Evolutionary conservation across 2,113 vertebrate genomes (phyloP).

Genomic region (Odobenus rosmarus): DNA sequence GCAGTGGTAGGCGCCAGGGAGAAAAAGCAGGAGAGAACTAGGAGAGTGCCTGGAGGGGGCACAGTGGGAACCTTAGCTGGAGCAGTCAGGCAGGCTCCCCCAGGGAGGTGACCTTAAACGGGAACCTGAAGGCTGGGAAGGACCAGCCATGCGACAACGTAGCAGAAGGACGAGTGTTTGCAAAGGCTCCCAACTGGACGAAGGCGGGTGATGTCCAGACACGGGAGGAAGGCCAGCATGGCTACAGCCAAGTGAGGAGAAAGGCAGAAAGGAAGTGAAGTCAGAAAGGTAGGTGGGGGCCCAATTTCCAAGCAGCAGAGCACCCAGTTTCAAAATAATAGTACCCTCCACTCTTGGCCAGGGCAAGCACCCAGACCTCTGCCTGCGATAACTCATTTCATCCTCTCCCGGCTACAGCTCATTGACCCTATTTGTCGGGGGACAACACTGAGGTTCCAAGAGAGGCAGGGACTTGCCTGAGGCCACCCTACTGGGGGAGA

Average conservation of each 20-base stretch:
- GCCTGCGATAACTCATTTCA: accelerated
- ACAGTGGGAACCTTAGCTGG: neutral
- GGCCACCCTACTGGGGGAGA: accelerated
- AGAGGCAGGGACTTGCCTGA: neutral
- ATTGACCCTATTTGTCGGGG: neutral
- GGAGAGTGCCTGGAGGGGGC: neutral
- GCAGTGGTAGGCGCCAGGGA: neutral
- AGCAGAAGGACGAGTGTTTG: neutral
- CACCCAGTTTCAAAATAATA: neutral
- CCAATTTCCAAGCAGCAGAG: accelerated
- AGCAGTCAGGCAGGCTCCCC: accelerated
- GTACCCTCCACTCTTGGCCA: neutral
- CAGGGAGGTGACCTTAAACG: neutral
- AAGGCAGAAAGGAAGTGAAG: neutral
- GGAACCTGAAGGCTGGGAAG: neutral
- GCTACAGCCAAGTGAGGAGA: neutral
- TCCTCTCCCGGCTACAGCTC: neutral
- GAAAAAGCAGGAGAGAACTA: neutral
- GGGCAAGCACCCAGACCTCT: neutral
- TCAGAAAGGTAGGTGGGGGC: neutral
- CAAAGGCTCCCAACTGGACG: neutral
- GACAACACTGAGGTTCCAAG: neutral
- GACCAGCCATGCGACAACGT: neutral
- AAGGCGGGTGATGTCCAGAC: neutral
- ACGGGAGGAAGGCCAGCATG: neutral